Base-by-base conservation (phyloP, 2,888 invertebrate species). In the Hesperia comma region DNA sequence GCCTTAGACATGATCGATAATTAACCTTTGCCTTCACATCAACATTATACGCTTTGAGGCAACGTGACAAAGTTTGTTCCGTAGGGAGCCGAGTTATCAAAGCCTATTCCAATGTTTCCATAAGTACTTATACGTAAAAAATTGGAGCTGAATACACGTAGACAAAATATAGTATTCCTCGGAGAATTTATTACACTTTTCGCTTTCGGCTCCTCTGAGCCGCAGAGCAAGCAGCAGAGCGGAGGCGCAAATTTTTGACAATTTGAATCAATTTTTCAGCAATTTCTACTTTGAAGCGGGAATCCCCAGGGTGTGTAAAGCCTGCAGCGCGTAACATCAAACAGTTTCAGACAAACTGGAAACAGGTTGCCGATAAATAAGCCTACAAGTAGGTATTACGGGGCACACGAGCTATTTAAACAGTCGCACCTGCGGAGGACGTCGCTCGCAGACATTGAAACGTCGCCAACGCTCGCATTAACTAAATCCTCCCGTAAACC, bases 401-500 rank as follows among this genome's bases (percentile, higher is more conserved):
- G 8, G 8, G 15, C 33, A 14, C 43, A 46, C 55, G 67, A 61
- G 55, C 55, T 57, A 40, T 61, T 67, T 55, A 61, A 61, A 61
- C 46, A 61, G 19, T 58, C 58, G 54, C 64, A 64, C 57, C 64
- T 53, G 57, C 63, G 33, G 17, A 14, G 46, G n/a, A 12, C 46
- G 43, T n/a, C 17, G 54, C 54, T 54, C 8, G 40, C 57, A 21
- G 60, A 49, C 61, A 49, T 15, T 51, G 68, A 53, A 66, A 71
- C 43, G 68, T 66, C 49, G 62, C 66, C 61, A 49, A 19, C 21
- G 68, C 61, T 66, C 66, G 69, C 64, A 70, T 72, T 72, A 69
- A 70, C 69, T 66, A 72, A 64, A 67, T 67, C 70, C 68, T 55
- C 63, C 67, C 68, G 63, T 68, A 71, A 70, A 68, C 69, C 72